Conservation (phyloP, 2,888 invertebrate genomes). For the Dicycla oo region DNA sequence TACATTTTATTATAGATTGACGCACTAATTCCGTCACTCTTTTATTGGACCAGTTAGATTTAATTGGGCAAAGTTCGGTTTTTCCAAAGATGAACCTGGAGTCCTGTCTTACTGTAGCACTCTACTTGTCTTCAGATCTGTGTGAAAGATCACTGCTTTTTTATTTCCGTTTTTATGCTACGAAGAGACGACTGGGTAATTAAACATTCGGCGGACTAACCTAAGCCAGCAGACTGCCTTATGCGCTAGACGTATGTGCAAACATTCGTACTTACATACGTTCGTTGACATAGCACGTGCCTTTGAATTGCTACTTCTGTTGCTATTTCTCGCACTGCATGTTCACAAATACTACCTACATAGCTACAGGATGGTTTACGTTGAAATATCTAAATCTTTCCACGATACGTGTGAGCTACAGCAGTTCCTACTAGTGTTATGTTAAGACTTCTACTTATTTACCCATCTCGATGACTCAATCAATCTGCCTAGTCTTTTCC, state of each 20-base stretch:
- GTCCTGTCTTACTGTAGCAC: no score
- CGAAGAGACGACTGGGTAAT: neutral
- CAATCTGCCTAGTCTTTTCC: no score
- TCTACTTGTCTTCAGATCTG: no score
- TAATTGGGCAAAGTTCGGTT: no score
- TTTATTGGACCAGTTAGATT: no score
- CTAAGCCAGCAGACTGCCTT: neutral
- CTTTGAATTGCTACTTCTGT: slow-evolving; percentile 15
- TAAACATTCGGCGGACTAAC: neutral
- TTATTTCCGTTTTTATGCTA: neutral
- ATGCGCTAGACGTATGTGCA: slow-evolving; percentile 1
- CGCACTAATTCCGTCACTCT: no score
- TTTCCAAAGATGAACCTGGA: no score
- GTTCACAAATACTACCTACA: neutral
- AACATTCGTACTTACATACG: neutral
- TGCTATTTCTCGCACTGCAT: neutral
- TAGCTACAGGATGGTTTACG: neutral
- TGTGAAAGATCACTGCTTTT: no score
- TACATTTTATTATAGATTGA: no score
- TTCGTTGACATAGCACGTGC: slow-evolving; percentile 1
- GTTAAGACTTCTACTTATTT: neutral
- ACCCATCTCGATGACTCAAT: neutral
- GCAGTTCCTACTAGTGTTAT: neutral
- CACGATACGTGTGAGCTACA: neutral
- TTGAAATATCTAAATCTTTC: neutral